Base-by-base conservation (phyloP, 2,113 vertebrate genomes). In the Arizona elegans region DNA sequence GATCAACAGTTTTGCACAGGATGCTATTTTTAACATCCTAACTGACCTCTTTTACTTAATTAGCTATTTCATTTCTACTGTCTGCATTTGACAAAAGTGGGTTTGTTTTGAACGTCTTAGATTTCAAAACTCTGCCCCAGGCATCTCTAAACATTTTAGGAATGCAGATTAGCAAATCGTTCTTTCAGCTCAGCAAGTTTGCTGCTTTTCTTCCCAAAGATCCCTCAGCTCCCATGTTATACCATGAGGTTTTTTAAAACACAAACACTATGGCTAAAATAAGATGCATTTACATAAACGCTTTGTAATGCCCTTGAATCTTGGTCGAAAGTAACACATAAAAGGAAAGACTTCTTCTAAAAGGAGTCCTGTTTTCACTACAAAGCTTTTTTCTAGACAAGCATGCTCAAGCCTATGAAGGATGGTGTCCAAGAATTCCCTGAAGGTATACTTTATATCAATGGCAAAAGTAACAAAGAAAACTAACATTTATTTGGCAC, bases 401-500 rank as follows among this genome's bases (percentile, higher is more conserved):
- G 86, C 12, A 81, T 33, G 88, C n/a, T 56, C 26, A 75, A 91
- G 33, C 33, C 8, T 17, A 50, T 50, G 29, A 7, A 65, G 86
- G 89, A 4, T 38, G 5, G 23, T 17, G 5, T 24, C 55, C 33
- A 52, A 4, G 62, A 62, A 53, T 53, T 65, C 26, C n/a, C 11
- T 85, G 0, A 86, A 23, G 94, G 12, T 33, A 0, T 85, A n/a
- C 10, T 93, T 47, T 92, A 75, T 24, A 81, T 21, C 54, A 62
- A 92, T 10, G 1, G 56, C 24, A 24, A 62, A 93, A 12, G 0
- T 2, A 2, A 1, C 0, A 90, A 55, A 62, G 19, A n/a, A 59
- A 91, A 24, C 4, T 58, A 94, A 29, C 87, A 93, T 97, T 96
- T 96, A 96, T 95, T 90, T 90, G 55, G 52, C 8, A 33, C 12